Evolutionary conservation across 2,888 invertebrate species (phyloP).

Genomic region (Cosmorhoe ocellata): DNA sequence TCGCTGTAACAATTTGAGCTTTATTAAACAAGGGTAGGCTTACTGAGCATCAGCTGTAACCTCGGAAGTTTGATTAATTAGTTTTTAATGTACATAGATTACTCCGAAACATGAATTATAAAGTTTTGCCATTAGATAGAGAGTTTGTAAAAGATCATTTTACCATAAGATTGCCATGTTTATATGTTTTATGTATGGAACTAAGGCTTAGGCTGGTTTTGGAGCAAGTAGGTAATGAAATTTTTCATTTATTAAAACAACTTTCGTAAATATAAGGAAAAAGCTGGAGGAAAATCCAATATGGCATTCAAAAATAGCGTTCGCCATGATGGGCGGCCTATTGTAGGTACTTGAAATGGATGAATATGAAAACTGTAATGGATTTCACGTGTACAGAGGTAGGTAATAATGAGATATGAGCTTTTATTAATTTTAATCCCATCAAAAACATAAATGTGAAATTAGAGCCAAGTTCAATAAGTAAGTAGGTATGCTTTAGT

Average conservation of each 20-base stretch:
- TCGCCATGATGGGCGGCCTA: not conserved
- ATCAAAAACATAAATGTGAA: too few relatives aligned
- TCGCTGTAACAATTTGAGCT: constrained; percentile 7
- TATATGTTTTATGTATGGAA: too few relatives aligned
- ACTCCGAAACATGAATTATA: constrained; percentile 10
- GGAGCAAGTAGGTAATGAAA: too few relatives aligned
- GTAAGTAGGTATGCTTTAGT: too few relatives aligned
- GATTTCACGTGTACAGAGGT: constrained; percentile 17
- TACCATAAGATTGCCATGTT: too few relatives aligned
- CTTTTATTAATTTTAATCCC: too few relatives aligned
- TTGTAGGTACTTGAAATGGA: constrained; percentile 18
- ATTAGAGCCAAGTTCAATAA: too few relatives aligned
- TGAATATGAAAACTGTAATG: constrained; percentile 24
- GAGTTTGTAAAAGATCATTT: not conserved
- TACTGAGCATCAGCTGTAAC: constrained; percentile 40
- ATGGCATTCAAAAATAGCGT: constrained; percentile 7
- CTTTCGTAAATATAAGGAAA: constrained; percentile 8
- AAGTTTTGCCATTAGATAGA: constrained; percentile 24
- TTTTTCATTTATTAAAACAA: too few relatives aligned
- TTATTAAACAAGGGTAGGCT: constrained; percentile 18
- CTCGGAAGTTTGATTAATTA: constrained; percentile 31
- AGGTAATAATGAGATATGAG: constrained; percentile 19
- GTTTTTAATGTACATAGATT: constrained; percentile 26
- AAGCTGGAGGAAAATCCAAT: constrained; percentile 1
- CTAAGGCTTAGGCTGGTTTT: too few relatives aligned